Percentiles rank a stretch among this genome's conserved stretches.
Conservation (phyloP, 2,113 vertebrate genomes). For the Ictalurus punctatus region DNA sequence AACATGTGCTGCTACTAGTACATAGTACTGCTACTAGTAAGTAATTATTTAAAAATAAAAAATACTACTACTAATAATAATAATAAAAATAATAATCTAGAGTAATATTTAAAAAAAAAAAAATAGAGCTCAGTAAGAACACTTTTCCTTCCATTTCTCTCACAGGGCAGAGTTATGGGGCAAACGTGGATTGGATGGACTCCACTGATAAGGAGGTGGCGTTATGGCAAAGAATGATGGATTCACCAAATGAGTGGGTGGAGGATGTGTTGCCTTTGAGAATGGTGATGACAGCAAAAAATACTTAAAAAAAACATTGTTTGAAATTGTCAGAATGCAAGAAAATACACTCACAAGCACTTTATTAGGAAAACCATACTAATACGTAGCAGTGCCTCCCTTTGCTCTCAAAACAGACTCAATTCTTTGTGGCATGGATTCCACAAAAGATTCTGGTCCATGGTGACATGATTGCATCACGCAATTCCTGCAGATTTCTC, state of each 20-base stretch:
- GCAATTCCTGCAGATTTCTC: too few species aligned
- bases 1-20: neutral
- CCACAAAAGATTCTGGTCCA: too few species aligned
- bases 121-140: neutral
- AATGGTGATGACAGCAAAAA: constrained; percentile 80
- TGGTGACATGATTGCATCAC: too few species aligned
- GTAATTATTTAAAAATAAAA: too few species aligned
- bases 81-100: neutral
- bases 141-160: neutral
- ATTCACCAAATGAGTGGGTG: constrained; percentile 83
- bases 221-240: constrained; percentile 90
- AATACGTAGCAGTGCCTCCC: too few species aligned
- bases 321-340: neutral
- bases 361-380: too few species aligned
- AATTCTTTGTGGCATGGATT: too few species aligned
- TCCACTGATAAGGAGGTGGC: constrained; percentile 81
- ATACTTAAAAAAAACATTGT: constrained; percentile 70
- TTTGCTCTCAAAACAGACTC: too few species aligned
- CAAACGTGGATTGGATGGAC: constrained; percentile 93
- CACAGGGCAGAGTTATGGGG: constrained; percentile 88
- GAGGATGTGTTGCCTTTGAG: constrained; percentile 85
- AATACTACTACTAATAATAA: neutral
- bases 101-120: neutral
- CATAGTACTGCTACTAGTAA: too few species aligned
- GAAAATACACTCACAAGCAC: neutral